phyloP scores from a whole-genome alignment of 1,140 invertebrate genomes.

The Temnothorax nylanderi region DNA sequence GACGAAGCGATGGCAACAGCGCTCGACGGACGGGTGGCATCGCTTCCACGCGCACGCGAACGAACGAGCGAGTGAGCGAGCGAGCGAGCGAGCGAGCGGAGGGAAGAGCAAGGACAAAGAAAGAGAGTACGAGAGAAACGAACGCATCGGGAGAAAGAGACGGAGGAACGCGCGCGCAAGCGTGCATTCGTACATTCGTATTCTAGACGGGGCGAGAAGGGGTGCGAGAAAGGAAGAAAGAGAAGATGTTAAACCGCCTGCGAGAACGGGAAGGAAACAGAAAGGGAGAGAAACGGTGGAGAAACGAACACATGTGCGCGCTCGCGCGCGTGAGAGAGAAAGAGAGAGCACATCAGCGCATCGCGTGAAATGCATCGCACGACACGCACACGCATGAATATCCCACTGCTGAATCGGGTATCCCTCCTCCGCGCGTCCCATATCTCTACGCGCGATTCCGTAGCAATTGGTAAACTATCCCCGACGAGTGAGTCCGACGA shows the following conservation, averaged over 20 bases:
- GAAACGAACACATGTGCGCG: not conserved
- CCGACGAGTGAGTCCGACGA: conserved; percentile 16
- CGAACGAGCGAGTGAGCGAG: not conserved
- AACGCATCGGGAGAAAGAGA: conserved; percentile 11
- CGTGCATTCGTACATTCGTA: conserved; percentile 53
- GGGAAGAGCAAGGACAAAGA: conserved; percentile 29
- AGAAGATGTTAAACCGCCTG: not conserved
- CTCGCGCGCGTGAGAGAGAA: not conserved
- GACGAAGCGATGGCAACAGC: conserved; percentile 82
- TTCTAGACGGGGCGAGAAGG: conserved; percentile 12
- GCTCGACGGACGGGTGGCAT: conserved; percentile 77
- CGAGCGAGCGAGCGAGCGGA: not conserved
- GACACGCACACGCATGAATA: conserved; percentile 58
- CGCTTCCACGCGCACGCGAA: conserved; percentile 67
- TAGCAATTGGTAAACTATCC: conserved; percentile 72
- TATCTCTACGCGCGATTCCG: conserved; percentile 66
- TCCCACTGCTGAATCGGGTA: conserved; percentile 11
- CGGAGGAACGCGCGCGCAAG: conserved; percentile 53
- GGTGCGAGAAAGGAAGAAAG: conserved; percentile 43
- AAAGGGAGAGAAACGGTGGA: conserved; percentile 13
- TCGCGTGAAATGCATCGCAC: conserved; percentile 67
- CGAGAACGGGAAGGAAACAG: not conserved
- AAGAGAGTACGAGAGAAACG: conserved; percentile 10
- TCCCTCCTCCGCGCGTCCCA: conserved; percentile 24
- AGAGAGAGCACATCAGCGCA: conserved; percentile 40